phyloP scores from a whole-genome alignment of 2,888 invertebrate genomes.

The Apotomis betuletana region DNA sequence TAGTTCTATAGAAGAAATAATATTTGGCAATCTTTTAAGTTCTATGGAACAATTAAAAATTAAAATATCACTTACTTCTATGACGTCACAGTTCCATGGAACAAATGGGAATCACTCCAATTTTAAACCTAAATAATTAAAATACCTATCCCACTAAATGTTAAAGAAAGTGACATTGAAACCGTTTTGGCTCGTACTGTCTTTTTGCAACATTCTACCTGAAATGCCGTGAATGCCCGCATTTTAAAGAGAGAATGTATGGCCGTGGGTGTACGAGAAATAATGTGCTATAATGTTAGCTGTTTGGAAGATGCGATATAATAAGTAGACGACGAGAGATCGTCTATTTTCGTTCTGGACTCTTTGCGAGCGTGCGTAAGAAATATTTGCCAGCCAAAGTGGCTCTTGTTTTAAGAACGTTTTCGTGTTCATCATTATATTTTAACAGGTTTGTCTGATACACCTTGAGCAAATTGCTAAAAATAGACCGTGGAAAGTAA shows the following conservation, averaged over 20 bases:
- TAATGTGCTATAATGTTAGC: slow-evolving; percentile 59
- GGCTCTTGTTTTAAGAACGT: slow-evolving; percentile 33
- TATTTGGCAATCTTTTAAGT: too few relatives aligned
- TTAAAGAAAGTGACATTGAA: slow-evolving; percentile 4
- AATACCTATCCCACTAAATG: neutral
- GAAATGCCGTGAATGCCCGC: slow-evolving; percentile 41
- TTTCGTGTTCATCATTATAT: neutral
- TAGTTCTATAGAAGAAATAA: too few relatives aligned
- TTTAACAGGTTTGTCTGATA: slow-evolving; percentile 6
- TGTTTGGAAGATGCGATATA: slow-evolving; percentile 66
- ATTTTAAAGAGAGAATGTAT: slow-evolving; percentile 52
- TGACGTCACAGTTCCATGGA: too few relatives aligned
- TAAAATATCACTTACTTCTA: too few relatives aligned
- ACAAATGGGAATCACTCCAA: too few relatives aligned
- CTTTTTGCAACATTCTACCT: neutral
- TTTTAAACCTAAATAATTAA: too few relatives aligned
- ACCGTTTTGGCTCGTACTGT: slow-evolving; percentile 1
- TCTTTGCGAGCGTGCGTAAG: slow-evolving; percentile 65
- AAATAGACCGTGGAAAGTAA: slow-evolving; percentile 43
- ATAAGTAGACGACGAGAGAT: slow-evolving; percentile 67
- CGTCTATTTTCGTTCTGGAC: slow-evolving; percentile 69
- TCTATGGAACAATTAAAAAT: too few relatives aligned
- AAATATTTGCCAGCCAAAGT: slow-evolving; percentile 60
- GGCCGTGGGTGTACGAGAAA: slow-evolving; percentile 68
- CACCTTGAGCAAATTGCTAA: slow-evolving; percentile 21